Conservation (phyloP, 2,888 invertebrate species). For the Plemyria rubiginata region DNA sequence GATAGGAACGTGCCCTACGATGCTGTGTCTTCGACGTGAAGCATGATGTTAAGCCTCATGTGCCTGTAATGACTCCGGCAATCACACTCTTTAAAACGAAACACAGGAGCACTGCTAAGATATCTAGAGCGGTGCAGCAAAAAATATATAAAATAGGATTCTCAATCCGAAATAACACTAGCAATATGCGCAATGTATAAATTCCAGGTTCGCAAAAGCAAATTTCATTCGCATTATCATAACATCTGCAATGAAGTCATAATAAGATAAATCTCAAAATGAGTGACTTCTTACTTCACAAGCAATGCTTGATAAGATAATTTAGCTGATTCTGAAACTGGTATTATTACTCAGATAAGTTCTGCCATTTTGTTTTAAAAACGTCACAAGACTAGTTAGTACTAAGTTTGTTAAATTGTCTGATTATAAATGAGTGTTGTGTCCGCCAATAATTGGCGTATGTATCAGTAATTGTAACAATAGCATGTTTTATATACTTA, state of each 20-base stretch:
- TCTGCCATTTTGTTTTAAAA: neutral
- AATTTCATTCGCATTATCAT: neutral
- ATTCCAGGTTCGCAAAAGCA: slow-evolving; percentile 3
- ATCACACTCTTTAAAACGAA: too few relatives aligned
- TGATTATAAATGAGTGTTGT: too few relatives aligned
- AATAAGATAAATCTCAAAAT: slow-evolving; percentile 8
- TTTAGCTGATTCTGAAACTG: neutral
- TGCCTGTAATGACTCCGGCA: too few relatives aligned
- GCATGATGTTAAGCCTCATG: too few relatives aligned
- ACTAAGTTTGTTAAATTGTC: too few relatives aligned
- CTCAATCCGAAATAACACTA: neutral
- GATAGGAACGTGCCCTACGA: too few relatives aligned
- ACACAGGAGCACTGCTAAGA: too few relatives aligned
- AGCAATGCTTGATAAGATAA: slow-evolving; percentile 7
- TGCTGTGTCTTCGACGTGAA: too few relatives aligned
- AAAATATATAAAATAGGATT: neutral
- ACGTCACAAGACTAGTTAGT: slow-evolving; percentile 1
- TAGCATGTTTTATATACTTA: too few relatives aligned
- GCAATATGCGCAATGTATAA: neutral
- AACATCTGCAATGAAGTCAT: slow-evolving; percentile 9
- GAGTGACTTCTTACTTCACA: neutral
- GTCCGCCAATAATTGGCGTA: too few relatives aligned
- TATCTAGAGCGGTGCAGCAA: neutral
- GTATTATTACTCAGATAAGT: neutral
- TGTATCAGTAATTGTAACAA: too few relatives aligned